Evolutionary conservation across 2,113 vertebrate species (phyloP), one percentile per base, ranked within the genome.

Genomic region (Epinephelus moara): DNA sequence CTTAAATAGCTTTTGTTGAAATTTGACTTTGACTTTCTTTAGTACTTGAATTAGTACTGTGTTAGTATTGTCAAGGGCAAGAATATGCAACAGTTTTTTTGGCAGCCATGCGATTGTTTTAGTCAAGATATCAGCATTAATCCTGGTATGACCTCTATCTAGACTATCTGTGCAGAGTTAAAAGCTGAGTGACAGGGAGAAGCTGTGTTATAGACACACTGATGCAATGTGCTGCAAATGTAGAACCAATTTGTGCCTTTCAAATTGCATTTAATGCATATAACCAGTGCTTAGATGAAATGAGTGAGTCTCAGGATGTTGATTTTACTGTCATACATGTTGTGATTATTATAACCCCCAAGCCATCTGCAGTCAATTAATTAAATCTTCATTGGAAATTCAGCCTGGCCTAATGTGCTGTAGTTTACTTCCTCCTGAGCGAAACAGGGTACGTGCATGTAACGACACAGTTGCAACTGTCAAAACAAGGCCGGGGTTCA

Each of bases 141-240:
- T 70, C 52, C 64, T n/a, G 15, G 11, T 56, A 47, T 14, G 45
- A 27, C 27, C n/a, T 73, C 4, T 25, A 25, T 55, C 5, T n/a
- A 42, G 17, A 77, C 49, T 40, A 33, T 53, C 11, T 47, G 0
- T 75, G 78, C 63, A 75, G 59, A 63, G 13, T 57, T 2, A 42
- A 17, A 78, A 27, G 77, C 56, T 75, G 10, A 37, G 30, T 30
- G 55, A 52, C 59, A 67, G 59, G 64, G 56, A 82, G 69, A 87
- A 66, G 67, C 78, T 70, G n/a, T 78, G 63, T 70, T 69, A 45
- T 19, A 10, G 75, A 72, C 69, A 49, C 75, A 59, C 78, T 92
- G 92, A 93, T 86, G 92, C 88, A 92, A 93, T 78, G 68, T 23
- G 72, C 81, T 92, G 92, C 80, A 93, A 92, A 75, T 70, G 37